phyloP scores from a whole-genome alignment of 1,140 invertebrate species.

The Penaeus vannamei region DNA sequence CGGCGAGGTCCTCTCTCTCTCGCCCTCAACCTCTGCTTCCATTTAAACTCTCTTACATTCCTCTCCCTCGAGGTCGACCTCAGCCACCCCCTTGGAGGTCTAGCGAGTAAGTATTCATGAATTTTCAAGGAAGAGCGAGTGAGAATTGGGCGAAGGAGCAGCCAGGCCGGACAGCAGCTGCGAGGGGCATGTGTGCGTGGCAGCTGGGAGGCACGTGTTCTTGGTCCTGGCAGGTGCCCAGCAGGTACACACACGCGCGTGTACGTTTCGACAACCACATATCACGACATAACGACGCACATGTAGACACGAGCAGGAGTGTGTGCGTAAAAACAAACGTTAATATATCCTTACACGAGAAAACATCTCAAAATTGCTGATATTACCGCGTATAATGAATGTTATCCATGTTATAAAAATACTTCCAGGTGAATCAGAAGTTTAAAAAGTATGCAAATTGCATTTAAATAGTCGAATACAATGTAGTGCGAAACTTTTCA shows the following conservation, averaged over 20 bases:
- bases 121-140: too few relatives aligned
- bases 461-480: too few relatives aligned
- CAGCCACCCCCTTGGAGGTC: too few relatives aligned
- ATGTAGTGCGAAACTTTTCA: too few relatives aligned
- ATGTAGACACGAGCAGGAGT: too few relatives aligned
- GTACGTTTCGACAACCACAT: not conserved
- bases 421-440: too few relatives aligned
- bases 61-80: not conserved
- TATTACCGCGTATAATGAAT: not conserved
- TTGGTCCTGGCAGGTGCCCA: constrained; percentile 36
- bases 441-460: too few relatives aligned
- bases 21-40: not conserved
- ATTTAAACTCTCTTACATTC: constrained; percentile 10
- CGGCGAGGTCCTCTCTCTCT: not conserved
- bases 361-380: not conserved
- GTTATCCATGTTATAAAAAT: too few relatives aligned
- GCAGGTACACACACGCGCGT: constrained; percentile 54
- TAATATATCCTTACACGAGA: too few relatives aligned
- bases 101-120: too few relatives aligned
- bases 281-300: constrained; percentile 11
- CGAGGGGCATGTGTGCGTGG: constrained; percentile 41
- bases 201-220: constrained; percentile 63
- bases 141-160: too few relatives aligned
- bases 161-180: constrained; percentile 24
- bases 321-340: too few relatives aligned